These are phyloP conservation scores for Anguilla pacifica DNA, from an alignment of 2,797 vertebrate species.

Conservation along the genomic window DNA sequence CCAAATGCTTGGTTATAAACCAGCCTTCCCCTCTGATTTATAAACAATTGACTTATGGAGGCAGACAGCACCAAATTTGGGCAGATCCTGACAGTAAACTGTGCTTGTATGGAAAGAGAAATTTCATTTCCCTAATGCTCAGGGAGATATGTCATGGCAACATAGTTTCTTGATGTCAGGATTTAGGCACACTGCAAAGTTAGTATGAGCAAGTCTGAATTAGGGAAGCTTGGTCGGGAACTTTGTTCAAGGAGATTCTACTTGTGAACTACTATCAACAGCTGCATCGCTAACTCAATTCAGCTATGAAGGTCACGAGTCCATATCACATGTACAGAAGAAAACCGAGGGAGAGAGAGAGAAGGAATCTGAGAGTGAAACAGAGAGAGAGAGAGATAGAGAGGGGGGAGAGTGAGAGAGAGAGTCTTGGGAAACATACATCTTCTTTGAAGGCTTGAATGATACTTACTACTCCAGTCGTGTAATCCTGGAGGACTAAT, in stretches of 20 bases:
- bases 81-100: slow-evolving; percentile 20
- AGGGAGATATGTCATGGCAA: not conserved
- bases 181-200: not conserved
- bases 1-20: slow-evolving; percentile 30
- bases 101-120: not conserved
- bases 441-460: not conserved
- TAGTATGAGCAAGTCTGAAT: not conserved
- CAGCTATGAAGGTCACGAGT: slow-evolving; percentile 68
- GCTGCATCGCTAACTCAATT: slow-evolving; percentile 65
- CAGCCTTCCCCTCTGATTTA: slow-evolving; percentile 24
- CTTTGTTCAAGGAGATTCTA: not conserved
- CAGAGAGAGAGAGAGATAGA: slow-evolving; percentile 4
- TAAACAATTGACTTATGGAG: slow-evolving; percentile 31
- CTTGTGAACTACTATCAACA: slow-evolving; percentile 40
- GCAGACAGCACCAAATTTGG: slow-evolving; percentile 24
- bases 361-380: slow-evolving; percentile 20
- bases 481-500: not conserved
- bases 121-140: slow-evolving; percentile 8
- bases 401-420: slow-evolving; percentile 23
- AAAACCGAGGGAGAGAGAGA: slow-evolving; percentile 36
- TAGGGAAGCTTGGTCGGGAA: not conserved
- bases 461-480: not conserved
- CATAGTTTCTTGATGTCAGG: not conserved
- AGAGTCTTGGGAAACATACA: not conserved
- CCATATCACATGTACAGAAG: slow-evolving; percentile 64